phyloP scores from a whole-genome alignment of 2,113 vertebrate species.

The Grammomys surdaster region DNA sequence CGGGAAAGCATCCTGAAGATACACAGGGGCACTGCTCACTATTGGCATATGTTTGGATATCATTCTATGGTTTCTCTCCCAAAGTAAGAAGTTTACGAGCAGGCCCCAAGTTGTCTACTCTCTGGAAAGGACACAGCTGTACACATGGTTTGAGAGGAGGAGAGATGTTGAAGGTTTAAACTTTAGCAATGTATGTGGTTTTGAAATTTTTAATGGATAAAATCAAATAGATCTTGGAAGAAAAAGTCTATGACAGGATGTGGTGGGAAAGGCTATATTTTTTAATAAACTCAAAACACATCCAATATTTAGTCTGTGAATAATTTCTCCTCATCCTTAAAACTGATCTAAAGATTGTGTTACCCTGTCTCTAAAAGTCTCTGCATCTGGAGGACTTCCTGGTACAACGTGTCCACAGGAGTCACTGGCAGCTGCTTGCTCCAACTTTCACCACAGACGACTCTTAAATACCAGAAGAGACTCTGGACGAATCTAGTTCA shows the following conservation, averaged over 20 bases:
- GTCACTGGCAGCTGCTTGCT: neutral
- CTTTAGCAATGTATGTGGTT: neutral
- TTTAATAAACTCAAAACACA: neutral
- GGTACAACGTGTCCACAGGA: neutral
- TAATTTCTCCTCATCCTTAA: neutral
- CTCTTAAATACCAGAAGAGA: neutral
- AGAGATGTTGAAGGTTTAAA: accelerated
- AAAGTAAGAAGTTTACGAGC: neutral
- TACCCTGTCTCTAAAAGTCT: neutral
- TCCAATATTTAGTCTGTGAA: neutral
- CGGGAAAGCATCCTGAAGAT: neutral
- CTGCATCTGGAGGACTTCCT: neutral
- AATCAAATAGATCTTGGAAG: neutral
- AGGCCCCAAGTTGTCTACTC: accelerated
- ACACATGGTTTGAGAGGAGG: neutral
- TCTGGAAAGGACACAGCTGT: neutral
- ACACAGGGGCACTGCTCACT: no score
- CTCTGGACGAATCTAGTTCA: neutral
- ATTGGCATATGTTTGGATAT: neutral
- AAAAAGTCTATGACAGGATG: neutral
- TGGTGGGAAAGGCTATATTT: neutral
- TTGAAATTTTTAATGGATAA: neutral
- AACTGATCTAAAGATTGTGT: neutral
- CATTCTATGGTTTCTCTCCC: neutral
- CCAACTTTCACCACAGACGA: neutral